Percentiles rank a stretch among this genome's conserved stretches.
phyloP scores from a whole-genome alignment of 2,888 invertebrate species.

The Chesias legatella region DNA sequence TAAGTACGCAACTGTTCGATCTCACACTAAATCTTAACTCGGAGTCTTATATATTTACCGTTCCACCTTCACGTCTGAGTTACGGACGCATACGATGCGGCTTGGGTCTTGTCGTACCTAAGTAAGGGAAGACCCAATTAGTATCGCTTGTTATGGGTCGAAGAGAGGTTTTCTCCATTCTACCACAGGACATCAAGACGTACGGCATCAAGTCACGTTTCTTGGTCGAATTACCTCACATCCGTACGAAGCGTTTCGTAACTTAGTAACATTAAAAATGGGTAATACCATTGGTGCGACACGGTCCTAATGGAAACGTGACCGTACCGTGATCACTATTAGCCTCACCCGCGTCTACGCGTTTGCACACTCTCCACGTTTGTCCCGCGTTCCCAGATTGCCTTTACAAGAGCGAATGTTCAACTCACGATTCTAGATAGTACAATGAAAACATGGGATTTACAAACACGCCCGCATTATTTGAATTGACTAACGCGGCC shows the following conservation, averaged over 20 bases:
- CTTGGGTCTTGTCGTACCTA: too few species aligned
- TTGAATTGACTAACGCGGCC: constrained; percentile 48
- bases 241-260: too few species aligned
- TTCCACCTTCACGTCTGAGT: too few species aligned
- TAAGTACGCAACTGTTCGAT: constrained; percentile 46
- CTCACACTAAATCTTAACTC: constrained; percentile 37
- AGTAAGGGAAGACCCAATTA: too few species aligned
- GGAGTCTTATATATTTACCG: constrained; percentile 32
- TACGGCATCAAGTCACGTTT: too few species aligned
- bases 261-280: too few species aligned
- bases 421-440: constrained; percentile 59
- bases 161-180: too few species aligned
- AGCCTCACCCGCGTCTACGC: constrained; percentile 32
- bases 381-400: constrained; percentile 42
- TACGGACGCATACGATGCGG: too few species aligned
- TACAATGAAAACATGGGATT: constrained; percentile 59
- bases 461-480: constrained; percentile 53
- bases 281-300: constrained; percentile 22
- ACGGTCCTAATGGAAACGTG: constrained; percentile 32
- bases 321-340: constrained; percentile 37
- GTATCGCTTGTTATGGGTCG: too few species aligned
- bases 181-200: too few species aligned
- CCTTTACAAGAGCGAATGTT: constrained; percentile 54
- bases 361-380: constrained; percentile 34
- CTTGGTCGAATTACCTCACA: too few species aligned